Conservation (phyloP, 2,797 vertebrate genomes). For the Rhinatrema bivittatum region DNA sequence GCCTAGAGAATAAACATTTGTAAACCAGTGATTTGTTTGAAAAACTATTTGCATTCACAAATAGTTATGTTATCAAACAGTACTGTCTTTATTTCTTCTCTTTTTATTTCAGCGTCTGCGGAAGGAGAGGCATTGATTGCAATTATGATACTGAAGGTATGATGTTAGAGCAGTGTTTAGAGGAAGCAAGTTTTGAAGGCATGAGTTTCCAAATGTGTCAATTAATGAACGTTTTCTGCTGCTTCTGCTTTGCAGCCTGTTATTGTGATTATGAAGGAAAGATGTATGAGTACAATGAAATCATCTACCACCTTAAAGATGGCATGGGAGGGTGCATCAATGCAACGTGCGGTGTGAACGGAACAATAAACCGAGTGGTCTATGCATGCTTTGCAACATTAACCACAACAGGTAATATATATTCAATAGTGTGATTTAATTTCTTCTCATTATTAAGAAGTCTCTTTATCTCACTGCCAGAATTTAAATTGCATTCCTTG, state of each 20-base stretch:
- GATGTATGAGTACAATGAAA: constrained; percentile 33
- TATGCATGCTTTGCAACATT: constrained; percentile 16
- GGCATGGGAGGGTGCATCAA: constrained; percentile 50
- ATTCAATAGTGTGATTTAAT: too few species aligned
- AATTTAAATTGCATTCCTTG: too few species aligned
- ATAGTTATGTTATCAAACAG: too few species aligned
- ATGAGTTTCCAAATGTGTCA: not conserved
- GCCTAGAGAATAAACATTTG: too few species aligned
- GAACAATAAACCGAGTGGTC: constrained; percentile 32
- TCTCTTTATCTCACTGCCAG: too few species aligned
- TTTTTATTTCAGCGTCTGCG: constrained; percentile 47
- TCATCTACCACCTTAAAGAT: constrained; percentile 56
- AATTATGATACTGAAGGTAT: constrained; percentile 37
- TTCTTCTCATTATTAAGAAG: too few species aligned
- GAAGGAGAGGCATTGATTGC: constrained; percentile 37
- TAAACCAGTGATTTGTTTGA: too few species aligned
- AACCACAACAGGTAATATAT: not conserved
- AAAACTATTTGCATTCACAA: too few species aligned
- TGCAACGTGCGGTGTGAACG: constrained; percentile 36
- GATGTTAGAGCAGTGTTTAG: too few species aligned
- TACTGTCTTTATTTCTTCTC: constrained; percentile 3
- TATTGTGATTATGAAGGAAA: constrained; percentile 44
- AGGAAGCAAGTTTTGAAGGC: too few species aligned
- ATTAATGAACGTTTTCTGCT: too few species aligned
- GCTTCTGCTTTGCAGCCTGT: constrained; percentile 45